Percentiles rank a stretch among this genome's conserved stretches.
Evolutionary conservation across 1,140 invertebrate genomes (phyloP).

Genomic region (Trichogramma pretiosum): DNA sequence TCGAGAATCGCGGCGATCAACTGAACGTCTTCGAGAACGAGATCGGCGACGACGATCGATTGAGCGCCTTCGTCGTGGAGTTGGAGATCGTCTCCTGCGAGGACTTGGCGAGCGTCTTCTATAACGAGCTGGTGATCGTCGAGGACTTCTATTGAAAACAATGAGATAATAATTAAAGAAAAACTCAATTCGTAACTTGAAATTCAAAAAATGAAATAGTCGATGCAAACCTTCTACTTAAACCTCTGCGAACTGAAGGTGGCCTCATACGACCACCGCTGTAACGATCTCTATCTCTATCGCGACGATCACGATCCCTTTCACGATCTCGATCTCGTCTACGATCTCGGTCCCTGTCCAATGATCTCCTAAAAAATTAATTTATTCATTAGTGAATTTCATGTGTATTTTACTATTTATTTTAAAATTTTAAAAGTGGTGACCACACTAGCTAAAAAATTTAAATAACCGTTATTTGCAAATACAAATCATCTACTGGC

Average conservation of each 20-base stretch:
- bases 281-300: conserved; percentile 45
- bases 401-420: not conserved
- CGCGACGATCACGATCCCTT: conserved; percentile 39
- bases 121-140: conserved; percentile 23
- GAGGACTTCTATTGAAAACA: conserved; percentile 27
- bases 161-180: too few relatives aligned
- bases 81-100: conserved; percentile 39
- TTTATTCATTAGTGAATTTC: not conserved
- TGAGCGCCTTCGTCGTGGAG: conserved; percentile 37
- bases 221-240: conserved; percentile 33
- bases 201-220: not conserved
- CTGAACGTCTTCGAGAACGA: conserved; percentile 45
- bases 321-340: conserved; percentile 43
- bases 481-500: not conserved
- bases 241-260: conserved; percentile 41
- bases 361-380: conserved; percentile 32
- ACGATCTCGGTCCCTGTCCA: conserved; percentile 38
- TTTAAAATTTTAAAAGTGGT: not conserved
- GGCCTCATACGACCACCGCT: conserved; percentile 42
- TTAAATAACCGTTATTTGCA: not conserved
- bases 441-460: not conserved
- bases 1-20: conserved; percentile 1
- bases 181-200: not conserved
- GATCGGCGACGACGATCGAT: conserved; percentile 37
- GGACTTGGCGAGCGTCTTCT: conserved; percentile 28